Evolutionary conservation across 2,797 vertebrate genomes (phyloP).

Genomic region (Lagorchestes hirsutus): DNA sequence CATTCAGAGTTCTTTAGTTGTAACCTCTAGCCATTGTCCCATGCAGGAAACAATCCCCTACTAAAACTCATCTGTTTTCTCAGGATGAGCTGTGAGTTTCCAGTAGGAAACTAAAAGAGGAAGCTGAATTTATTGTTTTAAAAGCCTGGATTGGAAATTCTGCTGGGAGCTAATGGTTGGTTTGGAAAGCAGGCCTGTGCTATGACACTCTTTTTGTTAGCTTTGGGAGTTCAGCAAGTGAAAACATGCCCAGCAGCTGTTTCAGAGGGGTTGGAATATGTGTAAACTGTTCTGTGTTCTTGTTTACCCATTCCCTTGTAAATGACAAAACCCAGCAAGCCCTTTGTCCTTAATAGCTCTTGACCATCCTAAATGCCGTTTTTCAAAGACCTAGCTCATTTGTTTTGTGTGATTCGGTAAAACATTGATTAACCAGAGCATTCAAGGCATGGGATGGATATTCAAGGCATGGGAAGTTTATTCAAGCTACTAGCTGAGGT

Average conservation of each 20-base stretch:
- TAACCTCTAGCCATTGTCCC: conserved; percentile 50
- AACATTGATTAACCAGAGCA: conserved; percentile 62
- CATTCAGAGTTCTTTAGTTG: conserved; percentile 54
- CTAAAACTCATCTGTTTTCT: conserved; percentile 48
- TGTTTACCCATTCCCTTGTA: conserved; percentile 67
- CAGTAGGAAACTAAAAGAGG: conserved; percentile 54
- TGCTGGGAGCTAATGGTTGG: conserved; percentile 45
- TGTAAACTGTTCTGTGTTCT: conserved; percentile 71
- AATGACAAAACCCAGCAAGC: conserved; percentile 64
- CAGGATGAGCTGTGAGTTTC: conserved; percentile 54
- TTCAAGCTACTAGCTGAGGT: conserved; percentile 68
- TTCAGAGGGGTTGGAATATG: conserved; percentile 61
- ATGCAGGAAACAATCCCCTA: conserved; percentile 45
- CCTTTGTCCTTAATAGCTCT: conserved; percentile 70
- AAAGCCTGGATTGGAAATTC: conserved; percentile 55
- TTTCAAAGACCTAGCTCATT: conserved; percentile 69
- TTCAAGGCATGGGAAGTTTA: conserved; percentile 37
- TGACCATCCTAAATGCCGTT: conserved; percentile 54
- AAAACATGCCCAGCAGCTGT: conserved; percentile 60
- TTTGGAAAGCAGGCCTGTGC: conserved; percentile 47
- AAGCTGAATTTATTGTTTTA: conserved; percentile 31
- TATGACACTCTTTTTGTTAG: conserved; percentile 49
- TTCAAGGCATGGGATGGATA: conserved; percentile 46
- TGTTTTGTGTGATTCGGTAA: conserved; percentile 70
- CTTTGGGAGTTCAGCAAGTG: conserved; percentile 60